Evolutionary conservation across 2,113 vertebrate species (phyloP), one percentile per base, ranked within the genome.

Genomic region (Rhinolophus sinicus): DNA sequence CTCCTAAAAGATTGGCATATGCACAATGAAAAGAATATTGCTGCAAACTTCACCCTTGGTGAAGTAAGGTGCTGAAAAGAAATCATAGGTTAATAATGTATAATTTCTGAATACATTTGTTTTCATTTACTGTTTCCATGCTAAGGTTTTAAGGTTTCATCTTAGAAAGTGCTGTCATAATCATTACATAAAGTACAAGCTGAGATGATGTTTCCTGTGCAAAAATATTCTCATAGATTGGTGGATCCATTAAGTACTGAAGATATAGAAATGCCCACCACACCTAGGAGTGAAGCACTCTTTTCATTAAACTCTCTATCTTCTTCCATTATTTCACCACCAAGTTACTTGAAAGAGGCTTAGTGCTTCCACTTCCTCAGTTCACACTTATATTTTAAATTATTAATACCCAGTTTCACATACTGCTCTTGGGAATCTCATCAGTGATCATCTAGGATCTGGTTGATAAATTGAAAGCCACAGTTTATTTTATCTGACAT

Each of bases 81-180:
- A 88, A 90, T 76, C 38, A 54, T 10, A 24, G 18, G 12, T 96
- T 92, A 96, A 97, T 92, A 95, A 96, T 93, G 93, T 87, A 90
- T 84, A 52, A n/a, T 5, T 52, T 95, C 58, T 93, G 92, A 92
- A 95, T 96, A 92, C 78, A 88, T 97, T 94, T 93, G 81, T 91
- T 97, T 97, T 93, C 93, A 96, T 91, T 77, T 81, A 84, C 38
- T 69, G 18, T 89, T 78, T 96, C 78, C 52, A 69, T 83, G 82
- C 85, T 93, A 54, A 60, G 24, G 28, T 30, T 60, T 88, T 93
- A 54, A 60, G 24, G 18, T 30, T 60, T 82, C 35, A 85, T 88
- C 72, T 85, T 58, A 91, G 91, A 88, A 70, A 90, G n/a, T 28
- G 1, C 33, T 96, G 72, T 94, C 95, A 93, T 62, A n/a, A 54